Conservation (phyloP, 2,113 vertebrate species). For the Pelmatolapia mariae region DNA sequence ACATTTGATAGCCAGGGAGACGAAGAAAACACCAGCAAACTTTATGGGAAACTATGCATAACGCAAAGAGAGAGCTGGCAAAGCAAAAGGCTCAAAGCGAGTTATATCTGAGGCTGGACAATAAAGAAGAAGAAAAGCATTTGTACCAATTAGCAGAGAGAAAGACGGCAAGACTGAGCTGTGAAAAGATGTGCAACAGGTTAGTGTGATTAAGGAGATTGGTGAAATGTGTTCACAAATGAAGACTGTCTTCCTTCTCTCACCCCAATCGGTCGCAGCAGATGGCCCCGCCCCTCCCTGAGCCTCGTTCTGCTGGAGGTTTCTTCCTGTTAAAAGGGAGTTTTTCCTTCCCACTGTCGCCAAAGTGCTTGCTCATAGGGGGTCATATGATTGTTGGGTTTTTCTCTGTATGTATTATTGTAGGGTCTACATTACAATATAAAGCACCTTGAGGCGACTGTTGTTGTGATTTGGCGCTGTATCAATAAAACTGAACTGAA, state of each 20-base stretch:
- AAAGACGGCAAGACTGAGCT: not conserved
- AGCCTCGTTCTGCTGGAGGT: accelerated
- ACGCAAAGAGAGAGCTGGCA: not conserved
- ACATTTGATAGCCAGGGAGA: not conserved
- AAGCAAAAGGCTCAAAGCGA: not conserved
- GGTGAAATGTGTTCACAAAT: not conserved
- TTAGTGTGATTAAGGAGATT: not conserved
- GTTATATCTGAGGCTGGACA: not conserved
- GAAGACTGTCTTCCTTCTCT: not conserved
- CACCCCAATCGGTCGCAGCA: not conserved
- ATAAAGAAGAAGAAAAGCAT: not conserved
- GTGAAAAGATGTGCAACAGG: not conserved
- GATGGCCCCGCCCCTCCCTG: not conserved
- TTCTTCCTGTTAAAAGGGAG: not conserved
- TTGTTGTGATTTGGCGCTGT: accelerated
- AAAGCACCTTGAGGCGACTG: accelerated
- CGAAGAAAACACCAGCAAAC: not conserved
- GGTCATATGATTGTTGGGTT: not conserved
- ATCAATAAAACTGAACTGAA: accelerated
- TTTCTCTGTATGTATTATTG: not conserved
- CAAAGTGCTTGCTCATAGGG: not conserved
- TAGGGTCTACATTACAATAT: not conserved
- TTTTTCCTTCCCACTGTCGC: not conserved
- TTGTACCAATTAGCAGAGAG: not conserved
- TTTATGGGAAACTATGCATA: not conserved